Percentiles rank a stretch among this genome's conserved stretches.
These are phyloP conservation scores for Meiosimyza decipiens DNA, from an alignment of 2,888 invertebrate genomes.

Conservation along the genomic window DNA sequence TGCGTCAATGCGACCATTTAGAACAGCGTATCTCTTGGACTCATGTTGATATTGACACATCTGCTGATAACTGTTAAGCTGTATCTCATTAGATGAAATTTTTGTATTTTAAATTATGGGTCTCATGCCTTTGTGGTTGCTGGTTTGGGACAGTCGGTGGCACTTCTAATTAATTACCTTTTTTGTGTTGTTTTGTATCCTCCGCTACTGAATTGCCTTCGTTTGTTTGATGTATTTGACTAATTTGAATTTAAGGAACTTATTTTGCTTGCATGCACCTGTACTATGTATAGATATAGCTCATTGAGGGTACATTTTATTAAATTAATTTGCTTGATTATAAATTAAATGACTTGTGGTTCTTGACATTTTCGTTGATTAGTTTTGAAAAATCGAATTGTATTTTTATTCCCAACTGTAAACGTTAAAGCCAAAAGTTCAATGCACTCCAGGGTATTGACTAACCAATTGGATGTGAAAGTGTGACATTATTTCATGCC, in stretches of 20 bases:
- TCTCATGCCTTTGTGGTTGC: too few relatives aligned
- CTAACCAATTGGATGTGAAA: too few relatives aligned
- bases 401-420: too few relatives aligned
- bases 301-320: background rate
- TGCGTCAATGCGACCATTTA: background rate
- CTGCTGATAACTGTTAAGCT: constrained; percentile 32
- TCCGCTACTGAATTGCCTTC: constrained; percentile 3
- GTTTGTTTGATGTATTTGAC: background rate
- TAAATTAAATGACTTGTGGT: background rate
- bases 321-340: background rate
- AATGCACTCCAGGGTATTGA: too few relatives aligned
- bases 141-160: background rate
- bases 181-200: background rate
- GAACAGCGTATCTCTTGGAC: background rate
- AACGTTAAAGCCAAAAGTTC: too few relatives aligned
- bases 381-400: background rate
- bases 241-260: constrained; percentile 12
- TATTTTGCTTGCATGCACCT: background rate
- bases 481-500: too few relatives aligned
- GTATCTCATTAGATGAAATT: background rate
- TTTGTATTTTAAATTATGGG: background rate
- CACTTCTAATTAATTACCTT: constrained; percentile 8
- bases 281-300: background rate
- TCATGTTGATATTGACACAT: constrained; percentile 29
- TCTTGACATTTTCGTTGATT: constrained; percentile 1